These are phyloP conservation scores for Samia ricini DNA, from an alignment of 1,140 invertebrate species.

Conservation along the genomic window DNA sequence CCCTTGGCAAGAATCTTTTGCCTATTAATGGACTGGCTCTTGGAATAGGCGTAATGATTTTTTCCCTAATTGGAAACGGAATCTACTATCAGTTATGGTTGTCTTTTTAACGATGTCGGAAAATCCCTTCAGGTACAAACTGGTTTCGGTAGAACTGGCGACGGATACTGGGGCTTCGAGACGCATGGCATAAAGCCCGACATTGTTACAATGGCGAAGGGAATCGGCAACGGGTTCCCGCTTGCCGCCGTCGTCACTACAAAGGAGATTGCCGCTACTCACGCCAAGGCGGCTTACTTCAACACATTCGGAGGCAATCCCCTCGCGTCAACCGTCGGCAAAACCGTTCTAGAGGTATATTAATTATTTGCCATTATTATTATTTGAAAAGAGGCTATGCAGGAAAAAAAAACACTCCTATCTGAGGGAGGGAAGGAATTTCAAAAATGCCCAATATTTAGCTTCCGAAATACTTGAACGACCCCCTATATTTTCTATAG, in stretches of 20 bases:
- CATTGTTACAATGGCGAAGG: constrained; percentile 94
- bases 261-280: constrained; percentile 86
- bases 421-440: too few species aligned
- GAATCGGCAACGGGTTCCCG: constrained; percentile 96
- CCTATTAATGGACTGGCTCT: constrained; percentile 68
- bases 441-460: too few species aligned
- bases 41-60: too few species aligned
- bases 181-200: constrained; percentile 92
- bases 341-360: constrained; percentile 91
- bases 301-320: constrained; percentile 99
- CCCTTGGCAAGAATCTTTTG: too few species aligned
- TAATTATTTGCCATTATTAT: too few species aligned
- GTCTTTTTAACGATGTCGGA: constrained; percentile 53
- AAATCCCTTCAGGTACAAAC: constrained; percentile 87
- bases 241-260: constrained; percentile 96
- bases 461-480: too few species aligned
- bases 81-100: too few species aligned
- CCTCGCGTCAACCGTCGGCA: constrained; percentile 90
- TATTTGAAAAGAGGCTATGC: too few species aligned
- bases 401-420: background rate
- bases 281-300: constrained; percentile 90
- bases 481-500: too few species aligned
- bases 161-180: constrained; percentile 97
- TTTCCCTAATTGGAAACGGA: too few species aligned
- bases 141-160: constrained; percentile 96